Evolutionary conservation across 2,797 vertebrate species (phyloP).

Genomic region (Sebastolobus alascanus): DNA sequence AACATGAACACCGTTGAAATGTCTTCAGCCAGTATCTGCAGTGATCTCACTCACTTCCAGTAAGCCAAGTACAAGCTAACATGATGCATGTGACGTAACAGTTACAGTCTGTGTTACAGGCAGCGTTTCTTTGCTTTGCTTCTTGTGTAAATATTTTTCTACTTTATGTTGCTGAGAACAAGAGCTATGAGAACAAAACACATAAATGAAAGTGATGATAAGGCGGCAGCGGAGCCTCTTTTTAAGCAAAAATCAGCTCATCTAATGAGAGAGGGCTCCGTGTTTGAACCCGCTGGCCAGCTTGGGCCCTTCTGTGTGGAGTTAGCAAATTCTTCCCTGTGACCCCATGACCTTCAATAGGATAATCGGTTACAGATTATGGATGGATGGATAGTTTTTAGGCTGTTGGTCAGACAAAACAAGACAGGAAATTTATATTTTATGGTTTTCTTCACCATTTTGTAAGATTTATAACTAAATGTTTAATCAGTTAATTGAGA

Average conservation of each 20-base stretch:
- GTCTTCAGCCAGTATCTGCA: neutral
- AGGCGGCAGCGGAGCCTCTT: neutral
- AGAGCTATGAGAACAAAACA: neutral
- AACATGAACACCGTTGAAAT: neutral
- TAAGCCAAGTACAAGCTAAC: neutral
- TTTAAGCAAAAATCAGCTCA: neutral
- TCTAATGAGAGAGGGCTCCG: neutral
- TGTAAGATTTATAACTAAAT: neutral
- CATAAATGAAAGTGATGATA: neutral
- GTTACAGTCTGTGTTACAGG: neutral
- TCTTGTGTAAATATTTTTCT: neutral
- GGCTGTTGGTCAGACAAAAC: neutral
- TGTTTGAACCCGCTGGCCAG: too few species aligned
- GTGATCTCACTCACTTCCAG: slow-evolving; percentile 21
- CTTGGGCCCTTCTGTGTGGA: too few species aligned
- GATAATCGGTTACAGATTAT: too few species aligned
- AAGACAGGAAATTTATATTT: neutral
- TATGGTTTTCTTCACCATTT: neutral
- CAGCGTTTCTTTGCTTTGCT: neutral
- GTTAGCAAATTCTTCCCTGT: too few species aligned
- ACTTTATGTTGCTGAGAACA: neutral
- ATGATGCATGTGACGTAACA: neutral
- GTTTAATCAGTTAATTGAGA: neutral
- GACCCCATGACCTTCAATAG: too few species aligned
- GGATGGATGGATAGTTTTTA: neutral